A percentile compares a stretch with the other conserved stretches of the same genome.
Conservation (phyloP, 2,888 invertebrate genomes). For the Pomacea canaliculata region DNA sequence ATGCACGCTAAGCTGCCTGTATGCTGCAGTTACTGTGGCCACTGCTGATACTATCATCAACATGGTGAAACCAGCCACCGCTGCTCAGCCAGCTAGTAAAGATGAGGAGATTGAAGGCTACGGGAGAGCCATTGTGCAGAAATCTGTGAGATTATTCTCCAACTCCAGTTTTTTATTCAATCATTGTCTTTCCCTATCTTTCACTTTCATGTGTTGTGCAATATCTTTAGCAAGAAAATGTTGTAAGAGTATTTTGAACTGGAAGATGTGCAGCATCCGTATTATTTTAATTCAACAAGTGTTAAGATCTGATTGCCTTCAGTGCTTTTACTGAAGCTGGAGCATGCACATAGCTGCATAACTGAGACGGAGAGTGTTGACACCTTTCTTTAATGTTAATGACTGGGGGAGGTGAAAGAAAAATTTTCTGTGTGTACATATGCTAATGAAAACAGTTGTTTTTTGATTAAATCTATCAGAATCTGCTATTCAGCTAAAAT, state of each 20-base stretch:
- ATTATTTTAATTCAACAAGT: no score
- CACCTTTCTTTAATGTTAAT: no score
- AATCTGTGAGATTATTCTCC: slow-evolving; percentile 74
- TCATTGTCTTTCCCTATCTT: background rate
- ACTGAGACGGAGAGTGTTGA: no score
- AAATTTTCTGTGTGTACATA: no score
- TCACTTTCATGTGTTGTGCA: background rate
- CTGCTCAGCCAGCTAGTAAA: slow-evolving; percentile 66
- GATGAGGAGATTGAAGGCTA: slow-evolving; percentile 87
- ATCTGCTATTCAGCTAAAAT: no score
- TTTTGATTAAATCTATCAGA: no score
- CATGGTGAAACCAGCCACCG: slow-evolving; percentile 50
- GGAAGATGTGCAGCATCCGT: background rate
- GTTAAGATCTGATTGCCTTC: no score
- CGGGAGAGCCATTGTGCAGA: slow-evolving; percentile 87
- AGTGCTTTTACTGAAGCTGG: no score
- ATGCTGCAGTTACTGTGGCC: slow-evolving; percentile 73
- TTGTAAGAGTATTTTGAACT: background rate
- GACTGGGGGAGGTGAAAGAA: no score
- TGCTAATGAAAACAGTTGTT: no score
- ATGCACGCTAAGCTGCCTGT: slow-evolving; percentile 85
- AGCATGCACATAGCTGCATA: no score
- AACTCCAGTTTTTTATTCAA: background rate
- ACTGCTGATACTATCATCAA: slow-evolving; percentile 67
- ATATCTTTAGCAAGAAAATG: no score